These are phyloP conservation scores for Macrotis lagotis DNA, from an alignment of 2,113 vertebrate species.

Conservation along the genomic window DNA sequence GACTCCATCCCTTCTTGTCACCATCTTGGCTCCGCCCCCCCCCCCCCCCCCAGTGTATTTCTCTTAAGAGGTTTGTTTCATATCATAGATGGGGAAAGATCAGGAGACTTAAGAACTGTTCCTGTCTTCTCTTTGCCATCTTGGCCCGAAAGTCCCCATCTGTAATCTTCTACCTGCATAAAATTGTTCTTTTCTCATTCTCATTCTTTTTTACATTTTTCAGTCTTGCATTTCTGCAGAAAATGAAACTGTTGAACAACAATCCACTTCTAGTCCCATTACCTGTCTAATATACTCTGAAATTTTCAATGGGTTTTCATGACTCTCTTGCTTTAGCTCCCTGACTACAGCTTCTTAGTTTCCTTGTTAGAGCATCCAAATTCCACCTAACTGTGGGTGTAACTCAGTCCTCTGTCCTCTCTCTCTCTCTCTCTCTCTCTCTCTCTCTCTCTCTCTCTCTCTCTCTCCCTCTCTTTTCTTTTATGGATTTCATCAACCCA, in stretches of 20 bases:
- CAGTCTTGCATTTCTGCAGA: background rate
- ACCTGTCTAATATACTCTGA: background rate
- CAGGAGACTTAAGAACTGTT: no score
- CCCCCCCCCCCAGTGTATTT: no score
- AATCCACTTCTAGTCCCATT: background rate
- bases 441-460: background rate
- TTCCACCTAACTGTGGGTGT: background rate
- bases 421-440: background rate
- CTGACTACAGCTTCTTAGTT: background rate
- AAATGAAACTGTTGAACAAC: background rate
- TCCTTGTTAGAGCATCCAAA: background rate
- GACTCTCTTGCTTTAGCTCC: background rate
- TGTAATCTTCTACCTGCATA: background rate
- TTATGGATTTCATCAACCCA: background rate
- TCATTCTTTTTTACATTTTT: no score
- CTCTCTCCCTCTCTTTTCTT: background rate
- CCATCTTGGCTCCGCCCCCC: no score
- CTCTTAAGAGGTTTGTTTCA: no score
- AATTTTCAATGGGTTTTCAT: background rate
- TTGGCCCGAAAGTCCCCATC: no score
- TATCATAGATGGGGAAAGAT: no score
- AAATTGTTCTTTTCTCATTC: background rate
- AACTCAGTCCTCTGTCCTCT: background rate
- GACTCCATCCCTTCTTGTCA: no score
- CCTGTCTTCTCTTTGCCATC: no score